Evolutionary conservation across 2,888 invertebrate genomes (phyloP).

Genomic region (Bugula neritina): DNA sequence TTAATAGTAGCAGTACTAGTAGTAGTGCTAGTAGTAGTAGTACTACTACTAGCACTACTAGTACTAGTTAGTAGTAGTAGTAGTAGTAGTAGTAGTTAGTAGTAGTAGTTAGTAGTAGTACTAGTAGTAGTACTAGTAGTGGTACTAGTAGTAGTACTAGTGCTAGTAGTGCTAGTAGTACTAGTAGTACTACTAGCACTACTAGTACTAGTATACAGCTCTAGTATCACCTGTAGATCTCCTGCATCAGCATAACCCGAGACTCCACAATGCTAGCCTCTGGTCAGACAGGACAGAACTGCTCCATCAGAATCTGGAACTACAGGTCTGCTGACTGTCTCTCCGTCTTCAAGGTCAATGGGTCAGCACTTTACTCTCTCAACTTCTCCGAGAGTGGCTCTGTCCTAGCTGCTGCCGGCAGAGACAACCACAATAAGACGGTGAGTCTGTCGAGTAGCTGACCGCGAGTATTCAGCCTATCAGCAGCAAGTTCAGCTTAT

Average conservation of each 20-base stretch:
- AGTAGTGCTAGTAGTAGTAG: no score
- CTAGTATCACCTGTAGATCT: conserved; percentile 37
- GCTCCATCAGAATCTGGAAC: conserved; percentile 50
- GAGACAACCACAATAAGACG: conserved; percentile 51
- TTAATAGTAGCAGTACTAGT: no score
- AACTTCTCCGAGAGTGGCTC: conserved; percentile 49
- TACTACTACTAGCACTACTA: no score
- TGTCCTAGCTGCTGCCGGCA: conserved; percentile 51
- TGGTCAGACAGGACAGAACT: conserved; percentile 49
- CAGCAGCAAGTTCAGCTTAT: no score
- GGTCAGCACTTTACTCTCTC: conserved; percentile 30
- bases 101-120: no score
- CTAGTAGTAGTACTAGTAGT: no score
- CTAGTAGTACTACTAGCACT: neutral
- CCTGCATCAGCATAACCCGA: conserved; percentile 43
- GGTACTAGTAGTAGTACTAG: neutral
- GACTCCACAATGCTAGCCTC: conserved; percentile 45
- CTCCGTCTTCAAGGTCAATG: conserved; percentile 37
- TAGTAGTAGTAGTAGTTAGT: no score
- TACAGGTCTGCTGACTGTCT: conserved; percentile 46
- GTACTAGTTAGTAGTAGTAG: no score
- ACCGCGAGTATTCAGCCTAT: no score
- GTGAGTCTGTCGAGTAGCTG: conserved; percentile 35
- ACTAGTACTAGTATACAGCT: neutral
- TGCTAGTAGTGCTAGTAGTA: neutral